Percentiles rank a stretch among this genome's conserved stretches.
Evolutionary conservation across 2,888 invertebrate species (phyloP).

Genomic region (Andrena flavipes): DNA sequence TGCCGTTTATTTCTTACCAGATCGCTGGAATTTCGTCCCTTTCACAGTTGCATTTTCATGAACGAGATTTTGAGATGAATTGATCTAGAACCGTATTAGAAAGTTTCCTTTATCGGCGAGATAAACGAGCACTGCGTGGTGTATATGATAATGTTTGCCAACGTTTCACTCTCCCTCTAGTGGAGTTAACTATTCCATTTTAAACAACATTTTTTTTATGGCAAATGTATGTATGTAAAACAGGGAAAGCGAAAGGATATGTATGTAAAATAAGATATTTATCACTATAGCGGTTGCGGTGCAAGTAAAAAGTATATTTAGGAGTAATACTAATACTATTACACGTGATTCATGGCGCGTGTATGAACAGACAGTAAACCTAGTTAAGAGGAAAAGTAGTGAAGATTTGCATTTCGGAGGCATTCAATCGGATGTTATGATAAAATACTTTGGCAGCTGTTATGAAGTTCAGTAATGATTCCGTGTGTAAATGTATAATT

Average conservation of each 20-base stretch:
- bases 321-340: background rate
- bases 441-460: background rate
- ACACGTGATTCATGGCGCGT: background rate
- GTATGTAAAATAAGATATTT: no score
- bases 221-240: no score
- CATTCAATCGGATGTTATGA: no score
- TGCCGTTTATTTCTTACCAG: conserved; percentile 1
- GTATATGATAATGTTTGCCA: background rate
- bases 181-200: no score
- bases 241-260: no score
- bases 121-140: background rate
- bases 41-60: background rate
- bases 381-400: background rate
- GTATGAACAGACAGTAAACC: background rate
- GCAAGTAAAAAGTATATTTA: background rate
- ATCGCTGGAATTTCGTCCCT: background rate
- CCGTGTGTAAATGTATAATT: background rate
- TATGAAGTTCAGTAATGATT: background rate
- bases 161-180: background rate
- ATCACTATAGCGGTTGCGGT: no score
- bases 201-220: no score
- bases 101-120: conserved; percentile 1
- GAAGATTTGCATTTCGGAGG: background rate
- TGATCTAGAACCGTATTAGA: background rate
- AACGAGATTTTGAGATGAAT: background rate